phyloP scores from a whole-genome alignment of 2,888 invertebrate genomes.

The Lottia gigantea region DNA sequence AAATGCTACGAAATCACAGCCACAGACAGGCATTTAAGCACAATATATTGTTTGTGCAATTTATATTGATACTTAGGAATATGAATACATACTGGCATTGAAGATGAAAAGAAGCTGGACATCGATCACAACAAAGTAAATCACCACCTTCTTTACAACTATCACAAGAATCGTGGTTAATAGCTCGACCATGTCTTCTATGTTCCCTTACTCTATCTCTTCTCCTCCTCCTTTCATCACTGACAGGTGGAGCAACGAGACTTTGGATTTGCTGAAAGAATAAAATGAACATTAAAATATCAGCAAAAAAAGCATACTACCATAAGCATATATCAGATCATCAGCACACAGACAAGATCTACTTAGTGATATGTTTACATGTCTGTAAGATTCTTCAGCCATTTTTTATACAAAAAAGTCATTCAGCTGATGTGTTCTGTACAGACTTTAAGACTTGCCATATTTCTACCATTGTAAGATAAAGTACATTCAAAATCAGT shows the following conservation, averaged over 20 bases:
- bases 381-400: too few relatives aligned
- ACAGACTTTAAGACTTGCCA: too few relatives aligned
- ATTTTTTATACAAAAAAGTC: too few relatives aligned
- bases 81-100: constrained; percentile 84
- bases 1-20: too few relatives aligned
- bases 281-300: background rate
- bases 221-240: constrained; percentile 74
- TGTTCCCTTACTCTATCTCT: constrained; percentile 69
- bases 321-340: too few relatives aligned
- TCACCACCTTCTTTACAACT: constrained; percentile 95
- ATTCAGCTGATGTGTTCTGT: too few relatives aligned
- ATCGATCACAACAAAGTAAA: constrained; percentile 93
- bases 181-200: constrained; percentile 65
- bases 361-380: too few relatives aligned
- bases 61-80: background rate
- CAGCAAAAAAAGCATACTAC: too few relatives aligned
- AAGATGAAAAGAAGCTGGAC: constrained; percentile 95
- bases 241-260: constrained; percentile 87
- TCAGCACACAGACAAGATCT: too few relatives aligned
- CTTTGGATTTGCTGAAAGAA: constrained; percentile 83
- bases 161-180: constrained; percentile 91
- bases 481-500: background rate
- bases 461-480: background rate
- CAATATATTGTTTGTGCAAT: too few relatives aligned
- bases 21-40: too few relatives aligned